These are phyloP conservation scores for Pipa parva DNA, from an alignment of 2,113 vertebrate species.

Conservation along the genomic window DNA sequence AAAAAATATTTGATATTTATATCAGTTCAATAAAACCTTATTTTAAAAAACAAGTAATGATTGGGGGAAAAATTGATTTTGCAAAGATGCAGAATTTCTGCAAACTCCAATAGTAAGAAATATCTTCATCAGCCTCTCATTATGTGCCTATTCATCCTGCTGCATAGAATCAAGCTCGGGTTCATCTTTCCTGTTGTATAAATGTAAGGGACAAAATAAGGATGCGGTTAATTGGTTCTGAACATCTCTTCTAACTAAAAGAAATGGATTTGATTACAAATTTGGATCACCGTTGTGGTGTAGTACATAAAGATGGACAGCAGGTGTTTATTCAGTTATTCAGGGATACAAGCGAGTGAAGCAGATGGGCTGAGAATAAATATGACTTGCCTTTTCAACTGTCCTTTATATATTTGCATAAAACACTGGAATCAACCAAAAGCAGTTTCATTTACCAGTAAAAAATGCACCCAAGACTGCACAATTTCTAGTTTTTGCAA, in stretches of 20 bases:
- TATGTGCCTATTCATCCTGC: slow-evolving; percentile 38
- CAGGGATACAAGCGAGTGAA: slow-evolving; percentile 42
- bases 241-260: slow-evolving; percentile 53
- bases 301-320: slow-evolving; percentile 45
- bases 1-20: too few relatives aligned
- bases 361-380: slow-evolving; percentile 60
- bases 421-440: too few relatives aligned
- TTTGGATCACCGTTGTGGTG: slow-evolving; percentile 47
- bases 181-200: slow-evolving; percentile 32
- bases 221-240: slow-evolving; percentile 48
- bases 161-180: slow-evolving; percentile 28
- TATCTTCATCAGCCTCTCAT: slow-evolving; percentile 30
- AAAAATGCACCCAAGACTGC: too few relatives aligned
- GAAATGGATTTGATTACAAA: slow-evolving; percentile 52
- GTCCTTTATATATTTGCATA: slow-evolving; percentile 52
- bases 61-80: too few relatives aligned
- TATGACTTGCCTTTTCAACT: slow-evolving; percentile 48
- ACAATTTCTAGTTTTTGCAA: too few relatives aligned
- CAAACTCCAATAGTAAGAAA: slow-evolving; percentile 20
- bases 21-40: too few relatives aligned
- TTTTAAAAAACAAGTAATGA: too few relatives aligned
- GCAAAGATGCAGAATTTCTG: slow-evolving; percentile 19
- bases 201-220: slow-evolving; percentile 38
- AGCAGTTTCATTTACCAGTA: too few relatives aligned
- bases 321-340: slow-evolving; percentile 60